Conservation (phyloP, 2,113 vertebrate genomes). For the Corvus moneduloides region DNA sequence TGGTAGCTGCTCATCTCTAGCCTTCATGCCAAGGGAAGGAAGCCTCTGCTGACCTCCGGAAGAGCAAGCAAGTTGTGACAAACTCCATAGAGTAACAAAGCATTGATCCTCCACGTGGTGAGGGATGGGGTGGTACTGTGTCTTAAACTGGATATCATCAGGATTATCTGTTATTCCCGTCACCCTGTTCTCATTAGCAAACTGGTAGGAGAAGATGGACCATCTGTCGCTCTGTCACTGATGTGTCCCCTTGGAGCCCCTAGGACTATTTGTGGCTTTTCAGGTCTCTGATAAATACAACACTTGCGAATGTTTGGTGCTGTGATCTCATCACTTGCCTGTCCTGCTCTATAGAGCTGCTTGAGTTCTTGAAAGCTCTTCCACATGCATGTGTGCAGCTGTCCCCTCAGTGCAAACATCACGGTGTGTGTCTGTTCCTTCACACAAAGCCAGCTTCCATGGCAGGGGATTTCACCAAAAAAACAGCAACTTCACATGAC, state of each 20-base stretch:
- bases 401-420: neutral
- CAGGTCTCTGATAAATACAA: neutral
- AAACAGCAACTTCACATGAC: neutral
- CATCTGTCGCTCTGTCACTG: neutral
- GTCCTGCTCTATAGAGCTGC: neutral
- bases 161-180: neutral
- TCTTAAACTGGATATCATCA: neutral
- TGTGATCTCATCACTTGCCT: neutral
- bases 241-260: neutral
- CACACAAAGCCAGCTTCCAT: neutral
- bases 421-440: rapidly evolving
- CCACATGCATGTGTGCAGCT: rapidly evolving
- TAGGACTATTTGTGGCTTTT: neutral
- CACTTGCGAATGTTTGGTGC: neutral
- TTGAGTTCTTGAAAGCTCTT: neutral
- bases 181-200: neutral
- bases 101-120: neutral
- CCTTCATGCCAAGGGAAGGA: neutral
- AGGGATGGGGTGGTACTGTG: neutral
- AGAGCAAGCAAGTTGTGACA: neutral
- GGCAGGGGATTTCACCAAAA: rapidly evolving
- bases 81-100: neutral
- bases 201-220: neutral
- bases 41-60: neutral
- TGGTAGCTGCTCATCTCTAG: neutral